Conservation (phyloP, 2,113 vertebrate genomes). For the Aldabrachelys gigantea region DNA sequence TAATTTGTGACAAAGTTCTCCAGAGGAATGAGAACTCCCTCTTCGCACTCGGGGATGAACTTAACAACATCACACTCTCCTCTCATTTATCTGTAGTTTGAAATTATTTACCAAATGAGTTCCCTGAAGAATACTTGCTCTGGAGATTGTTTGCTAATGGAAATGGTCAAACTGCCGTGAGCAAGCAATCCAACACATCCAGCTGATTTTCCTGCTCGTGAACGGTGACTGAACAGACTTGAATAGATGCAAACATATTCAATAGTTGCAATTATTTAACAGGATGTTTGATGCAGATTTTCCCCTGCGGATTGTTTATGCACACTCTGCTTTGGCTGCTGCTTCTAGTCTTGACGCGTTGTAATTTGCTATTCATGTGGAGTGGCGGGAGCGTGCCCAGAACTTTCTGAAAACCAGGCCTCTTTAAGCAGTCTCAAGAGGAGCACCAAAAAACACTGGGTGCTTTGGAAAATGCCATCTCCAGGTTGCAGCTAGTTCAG, state of each 20-base stretch:
- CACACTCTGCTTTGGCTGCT: neutral
- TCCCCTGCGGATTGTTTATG: neutral
- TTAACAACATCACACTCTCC: neutral
- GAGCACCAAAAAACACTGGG: neutral
- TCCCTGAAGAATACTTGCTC: neutral
- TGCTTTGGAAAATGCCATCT: neutral
- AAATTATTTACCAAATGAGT: neutral
- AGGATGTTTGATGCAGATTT: neutral
- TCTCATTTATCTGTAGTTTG: neutral
- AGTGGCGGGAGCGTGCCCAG: neutral
- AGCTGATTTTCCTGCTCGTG: accelerated
- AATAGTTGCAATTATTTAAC: neutral
- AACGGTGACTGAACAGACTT: neutral
- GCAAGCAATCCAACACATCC: accelerated
- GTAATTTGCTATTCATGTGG: neutral
- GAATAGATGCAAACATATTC: neutral
- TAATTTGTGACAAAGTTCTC: neutral
- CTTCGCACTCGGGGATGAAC: neutral
- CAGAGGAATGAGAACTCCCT: neutral
- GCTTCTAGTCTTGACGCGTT: neutral
- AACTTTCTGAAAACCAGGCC: neutral
- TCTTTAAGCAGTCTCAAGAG: accelerated
- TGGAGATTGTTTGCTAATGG: neutral
- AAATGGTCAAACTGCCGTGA: accelerated
- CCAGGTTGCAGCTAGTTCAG: neutral